Evolutionary conservation across 2,888 invertebrate genomes (phyloP).

Genomic region (Stramonita haemastoma): DNA sequence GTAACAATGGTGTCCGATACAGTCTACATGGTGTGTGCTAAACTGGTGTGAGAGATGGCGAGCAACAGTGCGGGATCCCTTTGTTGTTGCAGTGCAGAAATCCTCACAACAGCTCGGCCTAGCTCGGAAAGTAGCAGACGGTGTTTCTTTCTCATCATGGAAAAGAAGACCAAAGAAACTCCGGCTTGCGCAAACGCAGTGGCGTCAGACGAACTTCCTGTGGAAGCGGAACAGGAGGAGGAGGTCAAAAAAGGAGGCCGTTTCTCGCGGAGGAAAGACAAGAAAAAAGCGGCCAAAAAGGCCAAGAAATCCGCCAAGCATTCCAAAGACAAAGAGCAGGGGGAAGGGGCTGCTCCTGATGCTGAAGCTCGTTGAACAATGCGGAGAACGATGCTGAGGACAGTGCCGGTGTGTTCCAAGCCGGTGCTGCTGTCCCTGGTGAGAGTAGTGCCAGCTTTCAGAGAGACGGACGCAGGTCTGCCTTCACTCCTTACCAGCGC

Average conservation of each 20-base stretch:
- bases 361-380: not conserved
- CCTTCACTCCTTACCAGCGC: not conserved
- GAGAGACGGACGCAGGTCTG: not conserved
- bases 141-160: not conserved
- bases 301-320: constrained; percentile 19
- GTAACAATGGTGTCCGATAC: not conserved
- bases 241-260: constrained; percentile 26
- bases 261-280: constrained; percentile 32
- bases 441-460: not conserved
- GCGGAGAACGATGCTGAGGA: not conserved
- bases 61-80: not conserved
- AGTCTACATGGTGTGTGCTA: too few species aligned
- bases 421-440: not conserved
- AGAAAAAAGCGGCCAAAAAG: constrained; percentile 37
- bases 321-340: constrained; percentile 24
- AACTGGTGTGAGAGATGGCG: not conserved
- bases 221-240: not conserved
- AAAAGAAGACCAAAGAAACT: not conserved
- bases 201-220: not conserved
- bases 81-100: constrained; percentile 5
- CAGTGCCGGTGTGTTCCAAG: too few species aligned
- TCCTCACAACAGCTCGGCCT: not conserved
- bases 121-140: not conserved
- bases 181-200: not conserved
- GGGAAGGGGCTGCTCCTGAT: not conserved